Evolutionary conservation across 2,888 invertebrate genomes (phyloP).

Genomic region (Mythimna ferrago): DNA sequence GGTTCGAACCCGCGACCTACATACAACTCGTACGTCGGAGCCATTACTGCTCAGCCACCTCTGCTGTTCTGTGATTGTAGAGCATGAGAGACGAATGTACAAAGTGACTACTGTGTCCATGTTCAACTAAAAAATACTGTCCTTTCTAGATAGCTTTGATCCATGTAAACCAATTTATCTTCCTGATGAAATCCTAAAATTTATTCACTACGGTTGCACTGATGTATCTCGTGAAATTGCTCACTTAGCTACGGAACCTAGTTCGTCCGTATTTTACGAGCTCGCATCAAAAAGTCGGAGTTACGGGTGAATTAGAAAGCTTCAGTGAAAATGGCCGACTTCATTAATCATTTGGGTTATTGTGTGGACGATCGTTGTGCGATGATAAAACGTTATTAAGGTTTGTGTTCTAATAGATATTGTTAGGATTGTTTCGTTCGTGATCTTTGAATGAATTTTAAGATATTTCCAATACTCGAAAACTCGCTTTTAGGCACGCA

Average conservation of each 20-base stretch:
- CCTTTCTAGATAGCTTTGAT: constrained; percentile 7
- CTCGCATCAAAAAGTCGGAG: constrained; percentile 64
- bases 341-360: constrained; percentile 68
- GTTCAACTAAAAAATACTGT: background rate
- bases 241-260: constrained; percentile 41
- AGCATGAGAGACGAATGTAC: background rate
- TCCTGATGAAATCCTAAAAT: constrained; percentile 28
- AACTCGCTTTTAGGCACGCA: too few species aligned
- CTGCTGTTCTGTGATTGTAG: too few species aligned
- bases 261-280: constrained; percentile 48
- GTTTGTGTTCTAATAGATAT: constrained; percentile 3
- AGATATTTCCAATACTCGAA: constrained; percentile 1
- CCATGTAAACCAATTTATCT: constrained; percentile 21
- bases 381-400: constrained; percentile 33
- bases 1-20: too few species aligned
- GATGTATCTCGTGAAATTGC: constrained; percentile 25
- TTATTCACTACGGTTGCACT: constrained; percentile 40
- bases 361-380: constrained; percentile 44
- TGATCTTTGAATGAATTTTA: constrained; percentile 6
- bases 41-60: too few species aligned
- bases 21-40: too few species aligned
- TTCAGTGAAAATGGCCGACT: constrained; percentile 46
- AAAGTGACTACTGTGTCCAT: background rate
- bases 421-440: constrained; percentile 1
- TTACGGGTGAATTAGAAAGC: constrained; percentile 67